Base-by-base conservation (phyloP, 2,888 invertebrate species). In the Phanerotoma sp. region DNA sequence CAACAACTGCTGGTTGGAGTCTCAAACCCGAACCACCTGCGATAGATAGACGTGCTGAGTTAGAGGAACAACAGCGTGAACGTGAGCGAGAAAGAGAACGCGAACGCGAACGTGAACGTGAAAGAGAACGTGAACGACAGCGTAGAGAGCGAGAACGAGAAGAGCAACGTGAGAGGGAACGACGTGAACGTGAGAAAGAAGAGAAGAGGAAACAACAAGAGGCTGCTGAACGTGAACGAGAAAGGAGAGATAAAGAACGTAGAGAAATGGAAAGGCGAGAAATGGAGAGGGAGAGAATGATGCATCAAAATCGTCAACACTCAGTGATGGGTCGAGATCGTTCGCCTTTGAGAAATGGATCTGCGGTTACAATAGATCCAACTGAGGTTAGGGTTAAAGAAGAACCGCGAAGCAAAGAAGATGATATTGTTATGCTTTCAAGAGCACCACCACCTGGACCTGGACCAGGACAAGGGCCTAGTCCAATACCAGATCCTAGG, bases 281-380 rank as follows among this genome's bases (percentile, higher is more conserved):
- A 54, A 75, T 80, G 62, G 82, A 82, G 73, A 81, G 58, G 50
- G 77, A 70, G 82, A 72, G 85, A 81, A 65, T 60, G 82, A 84
- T 77, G 78, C 80, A 71, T 62, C 78, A 55, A 82, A 82, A 57
- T 68, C 79, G 57, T 22, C 74, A 75, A 22, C 74, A 73, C 38
- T 66, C 70, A 6, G 63, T 68, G 4, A 66, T 73, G 16, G 66
- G 69, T 59, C 73, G 87, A 4, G 87, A 87, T 61, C 82, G 92
- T 47, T 91, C 91, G 5, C 92, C 92, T 4, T 78, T 91, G 50
- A 82, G 91, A 22, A 90, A 88, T 72, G 89, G 89, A 6, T 51
- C 49, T 13, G 44, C 52, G 9, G 38, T 50, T 6, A 52, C 54
- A 6, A 65, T 67, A 9, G 68, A 66, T 13, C 63, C 66, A 3